These are phyloP conservation scores for Drosophila sordidula DNA, from an alignment of 2,888 invertebrate species.

Conservation along the genomic window DNA sequence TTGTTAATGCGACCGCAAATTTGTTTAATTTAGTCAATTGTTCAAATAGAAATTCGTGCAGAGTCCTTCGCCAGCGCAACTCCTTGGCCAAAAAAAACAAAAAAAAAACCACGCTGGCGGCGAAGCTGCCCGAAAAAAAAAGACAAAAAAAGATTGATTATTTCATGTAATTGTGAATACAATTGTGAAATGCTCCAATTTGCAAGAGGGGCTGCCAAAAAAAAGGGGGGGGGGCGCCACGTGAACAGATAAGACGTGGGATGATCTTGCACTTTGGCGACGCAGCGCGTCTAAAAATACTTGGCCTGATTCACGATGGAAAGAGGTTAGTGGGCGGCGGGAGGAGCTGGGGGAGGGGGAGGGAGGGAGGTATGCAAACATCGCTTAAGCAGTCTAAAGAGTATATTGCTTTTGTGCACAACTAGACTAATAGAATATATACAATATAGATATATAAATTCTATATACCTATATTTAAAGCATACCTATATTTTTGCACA, in stretches of 20 bases:
- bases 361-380: constrained; percentile 4
- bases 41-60: constrained; percentile 44
- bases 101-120: constrained; percentile 6
- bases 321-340: not conserved
- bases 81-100: constrained; percentile 1
- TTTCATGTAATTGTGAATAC: constrained; percentile 17
- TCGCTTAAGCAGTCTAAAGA: not conserved
- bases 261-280: constrained; percentile 52
- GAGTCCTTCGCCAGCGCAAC: constrained; percentile 6
- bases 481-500: too few relatives aligned
- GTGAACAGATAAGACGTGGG: constrained; percentile 22
- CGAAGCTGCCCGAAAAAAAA: constrained; percentile 40
- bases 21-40: constrained; percentile 66
- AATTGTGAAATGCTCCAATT: constrained; percentile 51
- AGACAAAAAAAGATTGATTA: constrained; percentile 10
- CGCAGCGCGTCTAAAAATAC: constrained; percentile 48
- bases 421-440: too few relatives aligned
- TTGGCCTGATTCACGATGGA: constrained; percentile 35
- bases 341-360: too few relatives aligned
- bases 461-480: too few relatives aligned
- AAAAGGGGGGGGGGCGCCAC: constrained; percentile 19
- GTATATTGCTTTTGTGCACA: too few relatives aligned
- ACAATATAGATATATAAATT: too few relatives aligned
- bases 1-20: constrained; percentile 51
- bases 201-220: constrained; percentile 10